phyloP scores from a whole-genome alignment of 2,888 invertebrate species.

The Sussaba pulchella region DNA sequence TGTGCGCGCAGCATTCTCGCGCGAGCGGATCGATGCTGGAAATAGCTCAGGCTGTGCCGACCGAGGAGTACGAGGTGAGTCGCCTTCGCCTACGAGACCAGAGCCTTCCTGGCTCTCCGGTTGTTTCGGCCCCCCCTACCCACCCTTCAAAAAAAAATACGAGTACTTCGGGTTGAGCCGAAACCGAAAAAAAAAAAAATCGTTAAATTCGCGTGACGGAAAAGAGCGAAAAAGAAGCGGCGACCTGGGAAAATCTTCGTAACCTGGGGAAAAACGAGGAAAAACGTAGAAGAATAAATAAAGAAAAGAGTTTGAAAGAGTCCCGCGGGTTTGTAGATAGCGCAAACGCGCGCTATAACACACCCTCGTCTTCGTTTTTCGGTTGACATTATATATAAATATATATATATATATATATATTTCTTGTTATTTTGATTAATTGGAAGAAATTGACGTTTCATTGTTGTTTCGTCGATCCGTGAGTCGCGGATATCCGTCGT shows the following conservation, averaged over 20 bases:
- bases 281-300: not conserved
- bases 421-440: too few species aligned
- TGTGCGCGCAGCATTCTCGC: slow-evolving; percentile 79
- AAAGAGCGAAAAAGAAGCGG: not conserved
- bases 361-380: slow-evolving; percentile 31
- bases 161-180: too few species aligned
- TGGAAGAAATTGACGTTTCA: not conserved
- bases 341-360: slow-evolving; percentile 18
- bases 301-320: too few species aligned
- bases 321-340: slow-evolving; percentile 1
- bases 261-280: too few species aligned
- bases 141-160: slow-evolving; percentile 28
- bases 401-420: too few species aligned
- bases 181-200: slow-evolving; percentile 28
- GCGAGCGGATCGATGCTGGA: slow-evolving; percentile 83
- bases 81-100: slow-evolving; percentile 79
- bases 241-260: too few species aligned
- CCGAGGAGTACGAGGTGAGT: slow-evolving; percentile 81
- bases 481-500: not conserved
- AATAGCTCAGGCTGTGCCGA: slow-evolving; percentile 80
- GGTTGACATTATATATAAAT: too few species aligned
- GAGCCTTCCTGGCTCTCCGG: slow-evolving; percentile 73
- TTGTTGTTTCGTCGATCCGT: not conserved
- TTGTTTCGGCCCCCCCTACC: slow-evolving; percentile 16
- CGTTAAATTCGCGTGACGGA: slow-evolving; percentile 2